Conservation (phyloP, 2,888 invertebrate genomes). For the Temnothorax ravouxi region DNA sequence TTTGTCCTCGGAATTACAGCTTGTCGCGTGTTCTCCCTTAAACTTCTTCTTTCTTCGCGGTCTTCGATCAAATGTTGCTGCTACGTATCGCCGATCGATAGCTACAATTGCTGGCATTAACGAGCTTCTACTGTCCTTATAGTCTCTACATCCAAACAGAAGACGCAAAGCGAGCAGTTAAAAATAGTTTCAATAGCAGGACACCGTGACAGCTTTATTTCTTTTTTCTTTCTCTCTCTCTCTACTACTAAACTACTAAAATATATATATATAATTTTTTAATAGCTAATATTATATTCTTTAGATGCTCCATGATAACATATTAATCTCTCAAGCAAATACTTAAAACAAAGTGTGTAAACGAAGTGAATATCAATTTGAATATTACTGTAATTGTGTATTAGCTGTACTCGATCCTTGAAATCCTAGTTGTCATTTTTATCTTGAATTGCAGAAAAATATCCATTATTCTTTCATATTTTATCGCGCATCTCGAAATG, state of each 20-base stretch:
- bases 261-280: no score
- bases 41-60: conserved; percentile 43
- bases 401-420: neutral
- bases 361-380: neutral
- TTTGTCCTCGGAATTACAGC: conserved; percentile 52
- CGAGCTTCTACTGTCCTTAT: conserved; percentile 43
- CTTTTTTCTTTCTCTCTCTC: neutral
- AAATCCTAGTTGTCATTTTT: neutral
- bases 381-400: neutral
- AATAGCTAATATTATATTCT: neutral
- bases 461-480: conserved; percentile 10
- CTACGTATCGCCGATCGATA: conserved; percentile 42
- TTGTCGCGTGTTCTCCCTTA: conserved; percentile 53
- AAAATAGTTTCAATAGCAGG: conserved; percentile 30
- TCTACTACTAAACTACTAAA: neutral
- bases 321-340: neutral
- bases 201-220: neutral
- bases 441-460: neutral
- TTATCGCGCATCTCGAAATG: neutral
- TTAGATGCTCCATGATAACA: neutral
- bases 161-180: conserved; percentile 18
- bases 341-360: neutral
- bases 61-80: conserved; percentile 55
- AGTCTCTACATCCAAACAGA: conserved; percentile 28
- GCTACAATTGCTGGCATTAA: conserved; percentile 45